Evolutionary conservation across 2,888 invertebrate species (phyloP).

Genomic region (Stomorhina lunata): DNA sequence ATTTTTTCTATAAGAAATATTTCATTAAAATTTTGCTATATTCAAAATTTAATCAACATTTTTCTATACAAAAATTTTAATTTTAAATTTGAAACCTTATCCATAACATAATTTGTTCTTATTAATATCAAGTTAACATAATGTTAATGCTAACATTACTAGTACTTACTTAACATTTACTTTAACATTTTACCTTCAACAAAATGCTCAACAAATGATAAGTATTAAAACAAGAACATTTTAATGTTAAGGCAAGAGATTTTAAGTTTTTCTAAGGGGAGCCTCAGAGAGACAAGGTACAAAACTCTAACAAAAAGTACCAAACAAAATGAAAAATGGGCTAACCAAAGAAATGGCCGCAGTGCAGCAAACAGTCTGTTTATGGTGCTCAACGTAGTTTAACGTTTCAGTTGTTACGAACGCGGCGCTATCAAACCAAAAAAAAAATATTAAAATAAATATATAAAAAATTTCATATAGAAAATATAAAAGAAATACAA

Average conservation of each 20-base stretch:
- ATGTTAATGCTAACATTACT: neutral
- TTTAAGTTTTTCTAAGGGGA: too few relatives aligned
- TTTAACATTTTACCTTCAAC: neutral
- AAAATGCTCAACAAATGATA: neutral
- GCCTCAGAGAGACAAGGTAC: neutral
- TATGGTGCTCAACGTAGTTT: slow-evolving; percentile 61
- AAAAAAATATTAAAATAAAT: neutral
- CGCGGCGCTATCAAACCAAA: slow-evolving; percentile 38
- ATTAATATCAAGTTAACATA: neutral
- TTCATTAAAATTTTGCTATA: too few relatives aligned
- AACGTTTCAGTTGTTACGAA: slow-evolving; percentile 9
- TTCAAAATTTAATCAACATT: too few relatives aligned
- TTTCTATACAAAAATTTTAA: too few relatives aligned
- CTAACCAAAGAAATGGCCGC: slow-evolving; percentile 34
- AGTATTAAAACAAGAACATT: too few relatives aligned
- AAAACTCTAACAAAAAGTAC: neutral
- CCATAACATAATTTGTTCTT: too few relatives aligned
- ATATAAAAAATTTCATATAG: neutral
- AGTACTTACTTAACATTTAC: neutral
- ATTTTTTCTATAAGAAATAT: too few relatives aligned
- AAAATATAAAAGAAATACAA: neutral
- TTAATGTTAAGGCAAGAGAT: neutral
- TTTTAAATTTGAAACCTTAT: too few relatives aligned
- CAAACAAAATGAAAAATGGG: slow-evolving; percentile 12
- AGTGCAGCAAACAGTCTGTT: slow-evolving; percentile 57